These are phyloP conservation scores for Chlamydotis undulata DNA, from an alignment of 2,113 vertebrate species.

Conservation along the genomic window DNA sequence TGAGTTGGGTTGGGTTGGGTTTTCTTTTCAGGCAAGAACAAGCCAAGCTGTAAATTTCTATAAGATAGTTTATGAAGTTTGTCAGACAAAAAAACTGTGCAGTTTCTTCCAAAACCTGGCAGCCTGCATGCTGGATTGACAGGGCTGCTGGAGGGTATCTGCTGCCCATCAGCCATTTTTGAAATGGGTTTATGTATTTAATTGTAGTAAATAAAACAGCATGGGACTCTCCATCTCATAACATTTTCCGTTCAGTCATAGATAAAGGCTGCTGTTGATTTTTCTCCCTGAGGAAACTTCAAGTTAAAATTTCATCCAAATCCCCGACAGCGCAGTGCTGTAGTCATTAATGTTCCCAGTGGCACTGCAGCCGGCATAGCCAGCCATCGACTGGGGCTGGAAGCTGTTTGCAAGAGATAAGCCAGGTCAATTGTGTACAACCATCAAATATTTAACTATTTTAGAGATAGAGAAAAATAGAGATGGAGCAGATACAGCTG, in stretches of 20 bases:
- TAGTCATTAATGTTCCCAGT: constrained; percentile 32
- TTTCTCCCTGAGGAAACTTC: constrained; percentile 26
- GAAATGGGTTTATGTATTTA: constrained; percentile 7
- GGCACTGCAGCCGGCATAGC: constrained; percentile 16
- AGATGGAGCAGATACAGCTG: not conserved
- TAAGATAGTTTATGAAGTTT: not conserved
- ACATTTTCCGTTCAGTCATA: constrained; percentile 19
- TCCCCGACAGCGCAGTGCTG: not conserved
- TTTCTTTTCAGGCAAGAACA: not conserved
- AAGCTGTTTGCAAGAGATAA: constrained; percentile 64
- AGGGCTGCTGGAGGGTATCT: not conserved
- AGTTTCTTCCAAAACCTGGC: not conserved
- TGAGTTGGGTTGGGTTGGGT: not conserved
- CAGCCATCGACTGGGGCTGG: constrained; percentile 15
- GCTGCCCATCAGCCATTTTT: not conserved
- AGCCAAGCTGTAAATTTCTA: not conserved
- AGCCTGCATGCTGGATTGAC: not conserved
- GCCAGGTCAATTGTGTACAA: constrained; percentile 62
- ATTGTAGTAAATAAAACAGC: not conserved
- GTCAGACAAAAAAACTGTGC: fast-evolving
- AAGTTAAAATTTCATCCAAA: constrained; percentile 2
- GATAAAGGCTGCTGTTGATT: constrained; percentile 26
- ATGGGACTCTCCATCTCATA: not conserved
- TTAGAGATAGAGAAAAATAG: constrained; percentile 4
- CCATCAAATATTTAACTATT: constrained; percentile 44